A percentile compares a stretch with the other conserved stretches of the same genome.
These are phyloP conservation scores for Alcedo quadribrachys DNA, from an alignment of 2,797 vertebrate species.

Conservation along the genomic window DNA sequence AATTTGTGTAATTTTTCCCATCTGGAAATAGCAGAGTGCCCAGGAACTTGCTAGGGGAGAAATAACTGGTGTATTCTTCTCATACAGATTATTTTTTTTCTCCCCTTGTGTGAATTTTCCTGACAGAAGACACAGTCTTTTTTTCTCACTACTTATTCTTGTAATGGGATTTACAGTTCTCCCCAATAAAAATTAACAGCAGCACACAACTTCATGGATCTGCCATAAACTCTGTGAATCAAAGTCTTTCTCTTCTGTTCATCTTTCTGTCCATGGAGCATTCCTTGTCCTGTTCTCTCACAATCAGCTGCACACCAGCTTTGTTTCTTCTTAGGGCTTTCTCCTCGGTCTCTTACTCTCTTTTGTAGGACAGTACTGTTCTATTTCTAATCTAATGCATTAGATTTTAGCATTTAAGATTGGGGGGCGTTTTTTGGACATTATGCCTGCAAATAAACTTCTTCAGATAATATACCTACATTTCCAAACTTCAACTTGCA, in stretches of 20 bases:
- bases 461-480: not conserved
- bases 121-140: not conserved
- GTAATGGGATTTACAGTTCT: not conserved
- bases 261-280: not conserved
- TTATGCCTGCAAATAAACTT: not conserved
- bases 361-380: not conserved
- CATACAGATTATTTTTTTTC: not conserved
- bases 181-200: not conserved
- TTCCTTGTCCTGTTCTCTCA: not conserved
- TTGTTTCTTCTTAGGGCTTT: constrained; percentile 1
- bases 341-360: not conserved
- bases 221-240: not conserved
- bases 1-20: fast-evolving
- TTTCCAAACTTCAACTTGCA: not conserved
- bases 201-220: not conserved
- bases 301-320: not conserved
- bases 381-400: not conserved
- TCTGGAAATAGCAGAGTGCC: not conserved
- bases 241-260: constrained; percentile 36
- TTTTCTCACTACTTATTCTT: not conserved
- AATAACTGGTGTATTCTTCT: not conserved
- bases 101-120: not conserved
- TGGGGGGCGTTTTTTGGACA: not conserved
- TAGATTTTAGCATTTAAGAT: not conserved
- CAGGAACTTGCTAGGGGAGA: not conserved